Evolutionary conservation across 1,140 invertebrate genomes (phyloP), one percentile per base, ranked within the genome.

Genomic region (Eriosoma lanigerum): DNA sequence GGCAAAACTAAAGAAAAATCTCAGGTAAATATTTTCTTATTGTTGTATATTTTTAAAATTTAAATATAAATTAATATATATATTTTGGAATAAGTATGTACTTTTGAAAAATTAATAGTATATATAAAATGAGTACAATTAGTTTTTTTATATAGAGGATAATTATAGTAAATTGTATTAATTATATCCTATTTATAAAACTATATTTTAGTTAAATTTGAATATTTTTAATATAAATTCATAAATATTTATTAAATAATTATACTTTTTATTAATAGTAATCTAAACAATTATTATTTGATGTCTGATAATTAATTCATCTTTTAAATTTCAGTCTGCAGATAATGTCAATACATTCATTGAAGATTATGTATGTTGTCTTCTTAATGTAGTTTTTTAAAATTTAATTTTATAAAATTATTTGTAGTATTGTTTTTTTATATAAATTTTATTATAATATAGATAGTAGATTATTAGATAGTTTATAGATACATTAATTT

Each of bases 301-400:
- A 64, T 38, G n/a, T 38, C 19, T 68, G 1, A 46, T 46, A 17
- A 56, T 52, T 64, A 26, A 62, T 75, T 50, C 78, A 50, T 21
- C 24, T 72, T 52, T 72, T 72, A 72, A 72, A 72, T 81, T 81
- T 66, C 81, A 81, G 81, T 81, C 81, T 17, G 81, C 81, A 32
- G 81, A 81, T 68, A 75, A 81, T 66, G 62, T 81, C 21, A 21
- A 32, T 81, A 76, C 50, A 44, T 52, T 81, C 44, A 76, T 66
- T 52, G 54, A 24, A 73, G 72, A 76, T 66, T 48, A 81, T 60
- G 75, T 78, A 78, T 48, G 75, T 78, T 29, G 9, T 72, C 24
- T 72, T 72, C 17, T 72, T 29, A 50, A 46, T 52, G 9, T 29
- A 52, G 17, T 72, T 52, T 72, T 48, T 24, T 32, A 52, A 17